These are phyloP conservation scores for Glareola pratincola DNA, from an alignment of 2,113 vertebrate species.

Conservation along the genomic window DNA sequence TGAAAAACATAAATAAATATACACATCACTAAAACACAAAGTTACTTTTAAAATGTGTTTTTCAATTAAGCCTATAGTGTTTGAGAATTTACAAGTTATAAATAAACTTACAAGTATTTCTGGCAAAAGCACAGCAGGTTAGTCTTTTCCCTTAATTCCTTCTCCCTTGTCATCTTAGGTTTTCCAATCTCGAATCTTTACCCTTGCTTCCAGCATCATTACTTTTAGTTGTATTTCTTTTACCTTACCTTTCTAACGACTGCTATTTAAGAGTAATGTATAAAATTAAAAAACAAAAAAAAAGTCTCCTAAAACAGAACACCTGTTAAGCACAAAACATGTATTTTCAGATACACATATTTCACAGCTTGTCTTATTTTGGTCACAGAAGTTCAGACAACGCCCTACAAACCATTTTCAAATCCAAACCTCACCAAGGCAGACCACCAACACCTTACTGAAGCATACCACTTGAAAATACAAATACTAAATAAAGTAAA, in stretches of 20 bases:
- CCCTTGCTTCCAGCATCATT: not conserved
- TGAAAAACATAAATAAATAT: constrained; percentile 65
- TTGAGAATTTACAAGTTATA: not conserved
- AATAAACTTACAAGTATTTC: not conserved
- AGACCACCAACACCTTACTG: not conserved
- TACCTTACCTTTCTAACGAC: not conserved
- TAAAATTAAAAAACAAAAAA: not conserved
- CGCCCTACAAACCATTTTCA: not conserved
- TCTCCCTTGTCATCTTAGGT: not conserved
- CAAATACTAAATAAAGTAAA: not conserved
- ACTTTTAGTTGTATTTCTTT: not conserved
- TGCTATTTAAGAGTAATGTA: not conserved
- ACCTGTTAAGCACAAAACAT: not conserved
- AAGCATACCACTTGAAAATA: not conserved
- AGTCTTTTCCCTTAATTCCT: not conserved
- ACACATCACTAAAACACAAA: not conserved
- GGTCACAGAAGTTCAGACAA: not conserved
- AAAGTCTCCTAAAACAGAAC: fast-evolving
- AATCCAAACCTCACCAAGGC: not conserved
- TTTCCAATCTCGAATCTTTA: not conserved
- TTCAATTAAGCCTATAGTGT: not conserved
- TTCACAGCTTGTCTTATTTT: not conserved
- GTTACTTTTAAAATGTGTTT: not conserved
- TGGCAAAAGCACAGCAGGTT: not conserved
- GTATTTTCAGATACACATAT: not conserved